These are phyloP conservation scores for western clawed frog (Xenopus tropicalis) DNA, from an alignment of 2,113 vertebrate species.

Conservation along the genomic window DNA sequence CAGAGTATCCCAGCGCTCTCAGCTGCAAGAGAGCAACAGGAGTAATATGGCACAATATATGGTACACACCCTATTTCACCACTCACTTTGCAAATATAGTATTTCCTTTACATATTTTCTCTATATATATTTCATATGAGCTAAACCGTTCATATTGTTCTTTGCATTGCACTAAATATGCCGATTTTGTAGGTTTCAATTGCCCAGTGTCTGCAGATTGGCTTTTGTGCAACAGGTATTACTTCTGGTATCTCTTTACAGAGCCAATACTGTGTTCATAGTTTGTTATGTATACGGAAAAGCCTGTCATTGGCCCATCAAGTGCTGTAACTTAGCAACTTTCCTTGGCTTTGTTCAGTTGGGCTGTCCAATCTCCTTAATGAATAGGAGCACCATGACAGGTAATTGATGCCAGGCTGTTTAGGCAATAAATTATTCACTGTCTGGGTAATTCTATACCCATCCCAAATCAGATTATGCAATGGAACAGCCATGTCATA, in stretches of 20 bases:
- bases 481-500: constrained; percentile 70
- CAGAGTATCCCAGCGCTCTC: no score
- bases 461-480: constrained; percentile 76
- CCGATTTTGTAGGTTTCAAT: background rate
- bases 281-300: constrained; percentile 28
- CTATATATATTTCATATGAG: background rate
- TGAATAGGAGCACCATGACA: constrained; percentile 86
- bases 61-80: no score
- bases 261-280: constrained; percentile 10
- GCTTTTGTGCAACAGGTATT: background rate
- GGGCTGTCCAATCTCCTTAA: constrained; percentile 88
- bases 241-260: constrained; percentile 32
- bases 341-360: constrained; percentile 64
- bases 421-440: constrained; percentile 91
- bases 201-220: background rate
- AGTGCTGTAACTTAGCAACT: constrained; percentile 70
- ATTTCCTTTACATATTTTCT: background rate
- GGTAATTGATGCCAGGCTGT: constrained; percentile 92
- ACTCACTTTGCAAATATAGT: background rate
- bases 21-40: no score
- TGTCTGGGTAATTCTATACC: constrained; percentile 85
- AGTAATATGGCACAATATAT: no score
- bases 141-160: background rate
- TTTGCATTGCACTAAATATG: background rate
- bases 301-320: constrained; percentile 42